Base-by-base conservation (phyloP, 64 coral and sea anemone species). In the Pachyseris speciosa region DNA sequence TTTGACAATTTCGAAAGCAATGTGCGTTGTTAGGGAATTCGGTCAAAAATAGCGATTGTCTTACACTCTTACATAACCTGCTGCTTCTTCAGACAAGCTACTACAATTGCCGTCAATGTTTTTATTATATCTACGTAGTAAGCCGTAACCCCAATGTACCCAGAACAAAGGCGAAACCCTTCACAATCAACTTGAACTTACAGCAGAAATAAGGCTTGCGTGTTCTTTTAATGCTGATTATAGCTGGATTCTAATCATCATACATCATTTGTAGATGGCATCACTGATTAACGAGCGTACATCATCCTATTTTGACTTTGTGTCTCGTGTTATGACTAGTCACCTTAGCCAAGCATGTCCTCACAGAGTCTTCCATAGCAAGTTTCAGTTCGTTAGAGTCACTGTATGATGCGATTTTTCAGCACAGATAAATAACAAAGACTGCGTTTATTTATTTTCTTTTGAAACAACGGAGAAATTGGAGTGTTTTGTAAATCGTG, bases 181-280 rank as follows among this genome's bases (percentile, higher is more conserved):
- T 8, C 27, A 13, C 2, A 31, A 36, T 57, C 5, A 25, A 5
- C 33, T 9, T 37, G 34, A 61, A 81, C 77, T 61, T 63, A n/a
- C 53, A 41, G 25, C 22, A 63, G 31, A 63, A 40, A 81, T 38
- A 32, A 17, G 4, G 34, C 8, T 81, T 61, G 77, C 53, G 77
- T 63, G 77, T 36, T 26, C 34, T 37, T 41, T 19, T n/a, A 37
- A 33, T 2, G 20, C 16, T 30, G 53, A 76, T 51, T 50, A 63
- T 58, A 24, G 13, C 24, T 37, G 20, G 55, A 61, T 81, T 81
- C 37, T 37, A 79, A 51, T 79, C 75, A 57, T 40, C 25, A 61
- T 22, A 36, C 52, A 81, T 40, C 24, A 74, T 63, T 81, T 63
- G 75, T 63, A 81, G 77, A 81, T 61, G 19, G 77, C 20, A 81